phyloP scores from a whole-genome alignment of 2,797 vertebrate species.

The Pangasius sanitwongsei region DNA sequence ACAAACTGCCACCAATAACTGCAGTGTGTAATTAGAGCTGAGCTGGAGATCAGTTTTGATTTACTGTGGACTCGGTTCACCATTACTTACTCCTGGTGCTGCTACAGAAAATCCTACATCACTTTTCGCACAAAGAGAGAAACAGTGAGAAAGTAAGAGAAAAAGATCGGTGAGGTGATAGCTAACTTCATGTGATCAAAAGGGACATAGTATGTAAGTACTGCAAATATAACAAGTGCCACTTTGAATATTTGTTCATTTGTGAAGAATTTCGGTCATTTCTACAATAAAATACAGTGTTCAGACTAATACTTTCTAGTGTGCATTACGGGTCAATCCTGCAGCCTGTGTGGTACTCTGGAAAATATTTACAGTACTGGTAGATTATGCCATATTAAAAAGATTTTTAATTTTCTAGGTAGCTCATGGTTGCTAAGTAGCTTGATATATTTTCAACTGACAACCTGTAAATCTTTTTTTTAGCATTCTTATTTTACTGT shows the following conservation, averaged over 20 bases:
- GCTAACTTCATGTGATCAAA: not conserved
- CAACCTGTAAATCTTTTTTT: not conserved
- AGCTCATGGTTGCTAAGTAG: not conserved
- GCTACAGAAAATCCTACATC: not conserved
- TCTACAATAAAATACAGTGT: not conserved
- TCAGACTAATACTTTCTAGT: not conserved
- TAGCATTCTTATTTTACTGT: not conserved
- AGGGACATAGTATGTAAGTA: too few species aligned
- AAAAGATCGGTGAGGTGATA: not conserved
- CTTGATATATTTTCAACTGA: not conserved
- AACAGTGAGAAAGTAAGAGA: not conserved
- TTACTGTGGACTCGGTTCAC: conserved; percentile 37
- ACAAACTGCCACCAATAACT: conserved; percentile 32
- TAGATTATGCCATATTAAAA: not conserved
- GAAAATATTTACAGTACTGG: not conserved
- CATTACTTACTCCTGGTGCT: conserved; percentile 33
- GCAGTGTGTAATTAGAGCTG: conserved; percentile 44
- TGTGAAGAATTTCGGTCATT: too few species aligned
- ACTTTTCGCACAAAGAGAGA: not conserved
- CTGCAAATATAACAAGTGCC: not conserved
- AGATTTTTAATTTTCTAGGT: not conserved
- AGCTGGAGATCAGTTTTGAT: conserved; percentile 39
- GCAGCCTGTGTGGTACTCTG: not conserved
- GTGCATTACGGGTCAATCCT: not conserved
- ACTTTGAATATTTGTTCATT: not conserved